Conservation (phyloP, 2,888 invertebrate species). For the Spilosoma lubricipeda region DNA sequence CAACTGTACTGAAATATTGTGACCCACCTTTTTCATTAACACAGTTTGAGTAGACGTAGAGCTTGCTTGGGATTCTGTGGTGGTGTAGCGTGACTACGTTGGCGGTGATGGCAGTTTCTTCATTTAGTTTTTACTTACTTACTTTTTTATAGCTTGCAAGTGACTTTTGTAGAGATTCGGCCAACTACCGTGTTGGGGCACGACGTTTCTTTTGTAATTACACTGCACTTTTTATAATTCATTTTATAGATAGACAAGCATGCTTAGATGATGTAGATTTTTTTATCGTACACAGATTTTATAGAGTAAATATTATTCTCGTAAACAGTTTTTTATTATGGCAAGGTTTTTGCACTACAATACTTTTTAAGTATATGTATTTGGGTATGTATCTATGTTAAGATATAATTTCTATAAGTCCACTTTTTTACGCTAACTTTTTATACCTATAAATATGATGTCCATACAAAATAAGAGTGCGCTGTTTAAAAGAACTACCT, state of each 20-base stretch:
- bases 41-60: slow-evolving; percentile 70
- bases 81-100: slow-evolving; percentile 62
- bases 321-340: background rate
- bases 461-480: background rate
- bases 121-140: slow-evolving; percentile 32
- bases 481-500: background rate
- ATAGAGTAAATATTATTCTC: background rate
- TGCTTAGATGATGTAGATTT: slow-evolving; percentile 41
- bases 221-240: slow-evolving; percentile 42
- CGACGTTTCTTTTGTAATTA: slow-evolving; percentile 33
- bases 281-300: slow-evolving; percentile 22
- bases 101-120: slow-evolving; percentile 70
- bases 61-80: slow-evolving; percentile 81
- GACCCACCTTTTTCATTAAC: slow-evolving; percentile 67
- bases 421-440: background rate
- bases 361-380: background rate
- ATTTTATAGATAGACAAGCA: slow-evolving; percentile 40
- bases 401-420: background rate
- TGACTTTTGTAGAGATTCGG: slow-evolving; percentile 45
- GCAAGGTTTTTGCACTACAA: background rate
- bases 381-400: background rate
- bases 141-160: slow-evolving; percentile 50
- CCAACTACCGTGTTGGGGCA: slow-evolving; percentile 37
- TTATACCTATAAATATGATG: background rate
- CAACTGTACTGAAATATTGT: slow-evolving; percentile 36